A percentile compares a stretch with the other conserved stretches of the same genome.
Conservation (phyloP, 2,113 vertebrate genomes). For the Sterrhoptilus dennistouni region DNA sequence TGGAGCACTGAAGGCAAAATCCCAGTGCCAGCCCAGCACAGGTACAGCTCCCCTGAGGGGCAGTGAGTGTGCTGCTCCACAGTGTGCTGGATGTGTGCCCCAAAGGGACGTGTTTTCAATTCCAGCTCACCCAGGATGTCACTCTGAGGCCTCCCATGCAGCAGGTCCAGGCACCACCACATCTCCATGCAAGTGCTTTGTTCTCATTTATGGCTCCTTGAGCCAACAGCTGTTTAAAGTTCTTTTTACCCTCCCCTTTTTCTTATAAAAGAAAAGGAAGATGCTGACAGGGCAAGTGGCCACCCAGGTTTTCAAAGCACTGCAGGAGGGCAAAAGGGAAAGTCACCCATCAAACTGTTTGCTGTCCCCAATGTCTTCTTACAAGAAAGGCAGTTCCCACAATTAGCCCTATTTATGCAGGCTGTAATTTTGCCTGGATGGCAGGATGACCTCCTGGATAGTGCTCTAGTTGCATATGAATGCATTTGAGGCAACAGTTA, state of each 20-base stretch:
- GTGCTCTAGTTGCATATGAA: background rate
- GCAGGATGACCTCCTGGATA: background rate
- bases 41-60: background rate
- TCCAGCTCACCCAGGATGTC: background rate
- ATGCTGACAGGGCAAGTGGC: constrained; percentile 33
- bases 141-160: background rate
- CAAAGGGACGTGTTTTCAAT: background rate
- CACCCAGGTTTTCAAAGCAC: constrained; percentile 55
- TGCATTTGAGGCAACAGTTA: background rate
- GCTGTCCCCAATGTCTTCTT: background rate
- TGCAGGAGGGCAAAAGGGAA: background rate
- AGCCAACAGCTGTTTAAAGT: background rate
- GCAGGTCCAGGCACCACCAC: background rate
- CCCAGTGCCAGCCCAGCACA: background rate
- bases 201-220: background rate
- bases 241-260: background rate
- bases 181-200: background rate
- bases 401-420: background rate
- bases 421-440: constrained; percentile 11
- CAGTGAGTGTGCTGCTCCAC: background rate
- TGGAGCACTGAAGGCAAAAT: background rate
- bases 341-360: constrained; percentile 39
- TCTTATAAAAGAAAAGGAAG: background rate
- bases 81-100: background rate
- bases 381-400: constrained; percentile 30